These are phyloP conservation scores for Orbicella faveolata DNA, from an alignment of 64 coral and sea anemone species.

Conservation along the genomic window DNA sequence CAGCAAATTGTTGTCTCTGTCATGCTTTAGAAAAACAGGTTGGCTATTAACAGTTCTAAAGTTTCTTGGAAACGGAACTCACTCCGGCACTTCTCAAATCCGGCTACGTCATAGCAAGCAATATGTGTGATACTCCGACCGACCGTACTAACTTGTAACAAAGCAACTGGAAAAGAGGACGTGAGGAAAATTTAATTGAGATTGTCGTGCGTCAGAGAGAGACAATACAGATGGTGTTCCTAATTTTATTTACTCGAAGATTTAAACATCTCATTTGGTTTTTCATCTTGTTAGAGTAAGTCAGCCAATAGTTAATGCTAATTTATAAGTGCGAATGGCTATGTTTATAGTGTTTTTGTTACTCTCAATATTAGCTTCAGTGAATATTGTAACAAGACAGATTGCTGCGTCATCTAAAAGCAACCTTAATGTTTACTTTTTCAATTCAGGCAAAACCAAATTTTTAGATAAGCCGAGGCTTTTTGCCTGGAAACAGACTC, in stretches of 20 bases:
- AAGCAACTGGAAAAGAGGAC: background rate
- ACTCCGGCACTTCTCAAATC: background rate
- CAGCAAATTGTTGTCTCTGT: no score
- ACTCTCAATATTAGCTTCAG: background rate
- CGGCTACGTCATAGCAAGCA: background rate
- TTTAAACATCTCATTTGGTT: slow-evolving; percentile 29
- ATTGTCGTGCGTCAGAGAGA: background rate
- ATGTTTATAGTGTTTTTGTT: background rate
- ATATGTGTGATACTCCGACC: no score
- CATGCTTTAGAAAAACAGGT: no score
- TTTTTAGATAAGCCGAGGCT: background rate
- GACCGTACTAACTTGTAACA: no score
- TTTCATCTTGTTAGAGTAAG: background rate
- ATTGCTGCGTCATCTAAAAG: background rate
- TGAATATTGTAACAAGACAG: background rate
- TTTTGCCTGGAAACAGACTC: background rate
- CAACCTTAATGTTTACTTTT: slow-evolving; percentile 8
- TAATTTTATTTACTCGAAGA: slow-evolving; percentile 25
- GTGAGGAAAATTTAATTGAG: slow-evolving; percentile 17
- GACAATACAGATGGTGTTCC: slow-evolving; percentile 6
- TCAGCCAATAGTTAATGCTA: slow-evolving; percentile 1
- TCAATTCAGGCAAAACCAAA: background rate
- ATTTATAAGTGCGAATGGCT: background rate
- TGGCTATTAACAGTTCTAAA: no score
- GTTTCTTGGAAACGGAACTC: background rate